Evolutionary conservation across 2,797 vertebrate species (phyloP), one percentile per base, ranked within the genome.

Genomic region (Coendou prehensilis): DNA sequence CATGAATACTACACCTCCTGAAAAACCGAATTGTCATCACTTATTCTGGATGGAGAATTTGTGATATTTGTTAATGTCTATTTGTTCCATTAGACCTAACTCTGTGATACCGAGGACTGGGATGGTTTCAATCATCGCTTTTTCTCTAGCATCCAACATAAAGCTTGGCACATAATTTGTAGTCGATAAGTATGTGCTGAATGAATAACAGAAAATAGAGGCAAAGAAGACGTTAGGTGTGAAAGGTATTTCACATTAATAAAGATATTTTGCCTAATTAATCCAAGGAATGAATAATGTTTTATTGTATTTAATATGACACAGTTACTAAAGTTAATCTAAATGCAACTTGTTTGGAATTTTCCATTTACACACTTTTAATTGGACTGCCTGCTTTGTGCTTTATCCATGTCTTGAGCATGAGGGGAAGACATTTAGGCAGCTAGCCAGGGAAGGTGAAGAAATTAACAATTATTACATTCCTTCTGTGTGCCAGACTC

Each of bases 1-100:
- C 92, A 97, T 95, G 95, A 98, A 97, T 96, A 96, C 90, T 85
- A 95, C 52, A 93, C 80, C 93, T 98, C 54, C 90, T 95, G 76
- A 97, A 96, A 30, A 78, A 87, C n/a, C 61, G 41, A 93, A 91
- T 9, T 85, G 56, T 63, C 64, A 96, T 83, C n/a, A 50, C 10
- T 93, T 81, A 87, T 79, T 93, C 57, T 73, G 61, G 50, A 89
- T n/a, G 2, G 6, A 91, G 52, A 93, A 64, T 92, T 79, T 87
- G 61, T 88, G 63, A 82, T 69, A 93, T 59, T 63, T 93, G 52
- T 88, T 69, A 90, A 82, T 37, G 2, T 93, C 22, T 75, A 20
- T 63, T 76, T 87, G 9, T 79, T 59, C 33, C 61, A 89, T 6
- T 78, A 75, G n/a, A 71, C 13, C 37, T 41, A 80, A 83, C 1